Base-by-base conservation (phyloP, 2,113 vertebrate species). In the Hippocampus comes region DNA sequence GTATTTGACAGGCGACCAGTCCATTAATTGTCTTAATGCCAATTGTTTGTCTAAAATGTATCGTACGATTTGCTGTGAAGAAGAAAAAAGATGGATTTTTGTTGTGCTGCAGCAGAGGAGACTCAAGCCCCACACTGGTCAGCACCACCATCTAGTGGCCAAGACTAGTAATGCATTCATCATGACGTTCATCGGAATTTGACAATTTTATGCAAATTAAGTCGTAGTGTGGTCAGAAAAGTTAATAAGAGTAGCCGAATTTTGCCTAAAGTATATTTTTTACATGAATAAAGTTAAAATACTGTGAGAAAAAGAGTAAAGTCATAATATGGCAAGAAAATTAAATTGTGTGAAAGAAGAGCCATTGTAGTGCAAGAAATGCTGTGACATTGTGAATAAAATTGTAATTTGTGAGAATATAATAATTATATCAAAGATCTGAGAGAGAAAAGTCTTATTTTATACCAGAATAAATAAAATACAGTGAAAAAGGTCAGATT, bases 131-230 rank as follows among this genome's bases (percentile, higher is more conserved):
- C 42, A 55, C 5, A 27, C 17, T 59, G 69, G 82, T 56, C 71
- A 85, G 63, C 72, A 81, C 63, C 78, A 77, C 86, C 90, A 75
- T 77, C 89, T 88, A 68, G 69, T 89, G 89, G 80, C 51, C 53
- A 72, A 1, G 0, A 0, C 8, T 14, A 38, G 21, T 63, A 42
- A 21, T 9, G 38, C 61, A 63, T 27, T 14, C 9, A 59, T 30
- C 12, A 59, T 12, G 11, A 59, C 53, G 23, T 2, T 8, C 1
- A 59, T 14, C 56, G 23, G 27, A 5, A 15, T 15, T 38, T 38
- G 34, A 38, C 34, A 38, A 38, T 38, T 6, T 38, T 46, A 46
- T 11, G 4, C 1, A 21, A 17, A 21, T 55, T 7, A 55, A 55
- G 21, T n/a, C 9, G 18, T n/a, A n/a, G n/a, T 55, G n/a, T 9